Base-by-base conservation (phyloP, 2,888 invertebrate genomes). In the Orthosia gothica region DNA sequence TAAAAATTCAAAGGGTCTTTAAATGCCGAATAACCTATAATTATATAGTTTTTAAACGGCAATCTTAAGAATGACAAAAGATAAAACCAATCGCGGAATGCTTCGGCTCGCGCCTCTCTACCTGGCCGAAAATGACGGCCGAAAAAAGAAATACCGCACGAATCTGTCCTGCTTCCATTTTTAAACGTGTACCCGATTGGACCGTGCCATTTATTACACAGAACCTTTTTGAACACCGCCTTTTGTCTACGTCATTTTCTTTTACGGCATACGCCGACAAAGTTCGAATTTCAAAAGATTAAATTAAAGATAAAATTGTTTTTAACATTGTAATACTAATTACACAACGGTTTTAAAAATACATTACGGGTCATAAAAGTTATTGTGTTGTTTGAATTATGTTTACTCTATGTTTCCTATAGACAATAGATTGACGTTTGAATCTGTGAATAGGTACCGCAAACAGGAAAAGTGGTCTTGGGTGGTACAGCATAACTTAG, bases 151-250 rank as follows among this genome's bases (percentile, higher is more conserved):
- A 87, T 87, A 88, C 91, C 90, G 81, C 76, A 63, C 40, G 49
- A 67, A 67, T 66, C 62, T 45, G 62, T 81, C 62, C 81, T 57
- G 66, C 78, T 85, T 76, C 87, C 89, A 91, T 93, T 92, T 91
- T 61, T 61, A 59, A 88, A 89, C 89, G 89, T 86, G 84, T 89
- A 91, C 92, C 90, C 52, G 50, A 91, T 87, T 86, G 91, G 89
- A 75, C 88, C 89, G 88, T 90, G 89, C 92, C 94, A 93, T 95
- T 94, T 95, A 93, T 95, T 93, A 92, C 85, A 57, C 64, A 75
- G 64, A 75, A 79, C 78, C 87, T 92, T 92, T 94, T 90, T 90
- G 79, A 90, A 85, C 69, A 55, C 75, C 76, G 79, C 73, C 89
- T 89, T 92, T 94, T 93, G 92, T 93, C 91, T 91, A 90, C 87